A percentile compares a stretch with the other conserved stretches of the same genome.
Conservation (phyloP, 1,140 invertebrate species). For the Drosophila orosa region DNA sequence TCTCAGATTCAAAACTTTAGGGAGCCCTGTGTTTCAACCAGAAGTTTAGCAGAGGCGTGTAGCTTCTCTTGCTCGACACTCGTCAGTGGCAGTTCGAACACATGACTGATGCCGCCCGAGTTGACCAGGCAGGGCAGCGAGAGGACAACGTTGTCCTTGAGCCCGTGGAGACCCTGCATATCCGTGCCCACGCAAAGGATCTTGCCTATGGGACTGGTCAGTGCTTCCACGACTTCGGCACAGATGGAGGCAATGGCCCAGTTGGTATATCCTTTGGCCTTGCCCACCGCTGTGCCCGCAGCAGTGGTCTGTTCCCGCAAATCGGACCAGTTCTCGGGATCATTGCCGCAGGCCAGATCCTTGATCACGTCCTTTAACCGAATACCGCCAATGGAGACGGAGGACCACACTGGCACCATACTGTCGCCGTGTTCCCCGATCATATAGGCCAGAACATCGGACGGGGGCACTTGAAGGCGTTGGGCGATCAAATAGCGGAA, state of each 20-base stretch:
- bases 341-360: conserved; percentile 88
- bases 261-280: conserved; percentile 93
- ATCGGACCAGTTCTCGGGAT: conserved; percentile 90
- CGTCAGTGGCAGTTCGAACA: conserved; percentile 27
- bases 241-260: conserved; percentile 94
- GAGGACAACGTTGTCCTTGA: conserved; percentile 91
- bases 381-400: conserved; percentile 84
- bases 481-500: conserved; percentile 93
- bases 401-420: conserved; percentile 93
- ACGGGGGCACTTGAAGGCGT: conserved; percentile 89
- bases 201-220: conserved; percentile 87
- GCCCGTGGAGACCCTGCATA: conserved; percentile 90
- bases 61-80: conserved; percentile 11
- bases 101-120: conserved; percentile 31
- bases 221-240: conserved; percentile 88
- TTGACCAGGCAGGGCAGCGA: conserved; percentile 89
- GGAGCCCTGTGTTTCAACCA: conserved; percentile 25
- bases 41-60: conserved; percentile 10
- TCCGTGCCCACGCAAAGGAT: conserved; percentile 92
- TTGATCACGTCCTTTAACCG: conserved; percentile 89
- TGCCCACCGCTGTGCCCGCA: conserved; percentile 92
- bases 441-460: conserved; percentile 93
- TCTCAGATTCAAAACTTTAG: conserved; percentile 3
- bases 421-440: conserved; percentile 93
- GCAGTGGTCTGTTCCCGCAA: conserved; percentile 90